Percentiles rank a stretch among this genome's conserved stretches.
Conservation (phyloP, 2,888 invertebrate species). For the Meteorus cinctellus region DNA sequence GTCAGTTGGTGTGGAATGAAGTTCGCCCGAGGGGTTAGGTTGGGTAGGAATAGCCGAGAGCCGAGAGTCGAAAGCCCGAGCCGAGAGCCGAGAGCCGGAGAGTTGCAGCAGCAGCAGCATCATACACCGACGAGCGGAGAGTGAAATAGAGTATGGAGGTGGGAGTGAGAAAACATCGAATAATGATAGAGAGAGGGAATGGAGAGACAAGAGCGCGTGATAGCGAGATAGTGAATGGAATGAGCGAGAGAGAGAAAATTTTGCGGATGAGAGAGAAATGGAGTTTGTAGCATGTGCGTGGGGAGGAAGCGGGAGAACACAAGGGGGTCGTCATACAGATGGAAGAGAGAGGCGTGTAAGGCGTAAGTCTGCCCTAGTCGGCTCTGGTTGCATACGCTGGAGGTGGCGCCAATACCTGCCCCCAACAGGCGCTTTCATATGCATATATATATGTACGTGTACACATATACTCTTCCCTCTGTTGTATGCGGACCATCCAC, state of each 20-base stretch:
- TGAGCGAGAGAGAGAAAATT: slow-evolving; percentile 40
- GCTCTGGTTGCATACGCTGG: slow-evolving; percentile 69
- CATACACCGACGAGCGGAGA: slow-evolving; percentile 54
- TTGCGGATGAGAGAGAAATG: slow-evolving; percentile 41
- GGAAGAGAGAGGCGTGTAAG: slow-evolving; percentile 77
- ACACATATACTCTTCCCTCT: slow-evolving; percentile 1
- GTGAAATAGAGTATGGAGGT: slow-evolving; percentile 27
- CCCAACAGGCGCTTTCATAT: slow-evolving; percentile 69
- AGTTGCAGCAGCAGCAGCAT: slow-evolving; percentile 60
- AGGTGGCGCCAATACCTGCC: slow-evolving; percentile 75
- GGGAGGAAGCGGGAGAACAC: slow-evolving; percentile 73
- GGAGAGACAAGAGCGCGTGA: slow-evolving; percentile 32
- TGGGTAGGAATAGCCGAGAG: slow-evolving; percentile 61
- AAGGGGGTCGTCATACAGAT: slow-evolving; percentile 76
- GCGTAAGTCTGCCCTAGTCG: slow-evolving; percentile 73
- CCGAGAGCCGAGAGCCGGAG: slow-evolving; percentile 33
- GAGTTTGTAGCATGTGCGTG: slow-evolving; percentile 45
- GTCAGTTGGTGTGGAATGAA: slow-evolving; percentile 73
- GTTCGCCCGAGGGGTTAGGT: slow-evolving; percentile 70
- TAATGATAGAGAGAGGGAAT: slow-evolving; percentile 32
- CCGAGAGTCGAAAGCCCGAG: slow-evolving; percentile 2
- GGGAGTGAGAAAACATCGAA: slow-evolving; percentile 11
- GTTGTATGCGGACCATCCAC: background rate
- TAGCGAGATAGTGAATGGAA: slow-evolving; percentile 32
- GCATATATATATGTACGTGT: slow-evolving; percentile 44